Evolutionary conservation across 2,888 invertebrate genomes (phyloP), one percentile per base, ranked within the genome.

Genomic region (Aricia artaxerxes): DNA sequence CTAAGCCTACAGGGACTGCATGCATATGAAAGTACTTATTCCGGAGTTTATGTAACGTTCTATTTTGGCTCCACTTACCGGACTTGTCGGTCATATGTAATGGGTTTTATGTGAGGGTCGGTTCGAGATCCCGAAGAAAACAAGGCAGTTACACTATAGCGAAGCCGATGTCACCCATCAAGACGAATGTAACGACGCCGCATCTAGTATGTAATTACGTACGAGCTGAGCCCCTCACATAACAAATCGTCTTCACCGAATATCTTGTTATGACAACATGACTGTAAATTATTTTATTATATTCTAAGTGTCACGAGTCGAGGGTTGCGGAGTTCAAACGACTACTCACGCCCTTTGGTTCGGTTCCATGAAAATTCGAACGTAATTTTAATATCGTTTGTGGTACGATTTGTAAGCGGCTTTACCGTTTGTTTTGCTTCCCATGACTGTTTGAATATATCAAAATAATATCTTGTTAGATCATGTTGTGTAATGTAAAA

Each of bases 241-340:
- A 78, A 79, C 80, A 79, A 73, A 80, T 78, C 76, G 78, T 77
- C 81, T 77, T 78, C 79, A 76, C 80, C 78, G 79, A 79, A 80
- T 79, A 78, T 79, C 80, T 80, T 79, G 77, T 77, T 78, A 81
- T 80, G 44, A 81, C 61, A 69, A 79, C 78, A 78, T 64, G 77
- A 64, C 75, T 78, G 79, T 78, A 73, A 80, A 40, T 79, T 77
- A 79, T 73, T 79, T 79, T 76, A 79, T 82, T 79, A 53, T 64
- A 78, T 79, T 79, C 40, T 73, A 24, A 64, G 76, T 76, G 76
- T 76, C 76, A 76, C 57, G 35, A 75, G 35, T 53, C 76, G 35
- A 49, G 77, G 35, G 77, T 77, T 73, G 57, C 53, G 31, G 49
- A 75, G 38, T 53, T 72, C 64, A 76, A 44, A 77, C 77, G 16